Conservation (phyloP, 2,797 vertebrate species). For the Parambassis ranga region DNA sequence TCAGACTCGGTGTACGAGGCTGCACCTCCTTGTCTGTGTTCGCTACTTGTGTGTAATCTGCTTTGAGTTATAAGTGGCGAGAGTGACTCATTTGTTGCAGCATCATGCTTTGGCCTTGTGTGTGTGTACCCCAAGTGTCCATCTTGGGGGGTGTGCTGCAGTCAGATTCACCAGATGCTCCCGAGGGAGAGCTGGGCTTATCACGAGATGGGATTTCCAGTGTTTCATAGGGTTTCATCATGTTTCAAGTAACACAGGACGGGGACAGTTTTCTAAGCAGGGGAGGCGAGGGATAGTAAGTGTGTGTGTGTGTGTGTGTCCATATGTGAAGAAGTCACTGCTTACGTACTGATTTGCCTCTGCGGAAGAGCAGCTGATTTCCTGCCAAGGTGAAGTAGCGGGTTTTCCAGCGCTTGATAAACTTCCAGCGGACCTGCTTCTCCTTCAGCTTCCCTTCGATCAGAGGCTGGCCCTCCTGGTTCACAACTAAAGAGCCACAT, state of each 20-base stretch:
- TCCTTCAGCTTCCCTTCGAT: conserved; percentile 97
- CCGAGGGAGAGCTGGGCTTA: conserved; percentile 24
- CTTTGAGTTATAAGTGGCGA: conserved; percentile 32
- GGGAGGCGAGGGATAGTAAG: neutral
- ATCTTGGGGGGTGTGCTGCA: conserved; percentile 20
- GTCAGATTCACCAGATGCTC: conserved; percentile 34
- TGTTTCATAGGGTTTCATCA: conserved; percentile 46
- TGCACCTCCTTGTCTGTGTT: neutral
- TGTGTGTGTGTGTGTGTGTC: neutral
- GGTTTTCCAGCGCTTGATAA: conserved; percentile 97
- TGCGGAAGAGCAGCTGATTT: conserved; percentile 94
- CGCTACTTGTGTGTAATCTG: conserved; percentile 49
- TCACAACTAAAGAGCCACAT: conserved; percentile 79
- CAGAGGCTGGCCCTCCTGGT: conserved; percentile 93
- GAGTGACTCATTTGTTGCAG: conserved; percentile 62
- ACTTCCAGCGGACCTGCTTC: conserved; percentile 97
- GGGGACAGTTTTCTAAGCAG: neutral
- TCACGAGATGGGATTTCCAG: conserved; percentile 43
- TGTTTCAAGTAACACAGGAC: conserved; percentile 30
- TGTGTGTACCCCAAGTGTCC: conserved; percentile 29
- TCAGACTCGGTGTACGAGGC: neutral
- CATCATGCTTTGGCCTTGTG: conserved; percentile 32
- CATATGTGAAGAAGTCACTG: neutral
- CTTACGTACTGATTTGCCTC: conserved; percentile 91
- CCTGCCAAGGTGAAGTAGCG: conserved; percentile 97